phyloP scores from a whole-genome alignment of 1,140 invertebrate genomes.

The Antheraea mylitta region DNA sequence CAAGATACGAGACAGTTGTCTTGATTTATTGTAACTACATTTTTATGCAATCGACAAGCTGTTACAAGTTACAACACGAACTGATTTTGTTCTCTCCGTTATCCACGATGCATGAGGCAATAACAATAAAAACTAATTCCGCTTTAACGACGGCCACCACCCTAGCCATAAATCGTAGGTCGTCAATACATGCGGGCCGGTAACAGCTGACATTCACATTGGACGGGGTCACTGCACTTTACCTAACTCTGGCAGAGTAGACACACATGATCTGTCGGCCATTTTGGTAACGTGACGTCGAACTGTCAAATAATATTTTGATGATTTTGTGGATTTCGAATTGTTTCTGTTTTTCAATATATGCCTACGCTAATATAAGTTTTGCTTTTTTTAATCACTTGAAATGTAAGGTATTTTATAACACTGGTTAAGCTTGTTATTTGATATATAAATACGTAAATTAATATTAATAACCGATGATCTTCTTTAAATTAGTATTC shows the following conservation, averaged over 20 bases:
- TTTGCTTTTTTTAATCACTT: too few species aligned
- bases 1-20: too few species aligned
- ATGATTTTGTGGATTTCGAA: conserved; percentile 16
- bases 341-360: conserved; percentile 7
- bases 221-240: conserved; percentile 61
- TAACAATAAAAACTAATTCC: conserved; percentile 11
- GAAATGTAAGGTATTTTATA: too few species aligned
- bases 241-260: conserved; percentile 35
- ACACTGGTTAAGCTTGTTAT: too few species aligned
- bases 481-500: too few species aligned
- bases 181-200: conserved; percentile 21
- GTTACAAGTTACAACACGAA: neutral
- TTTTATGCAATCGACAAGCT: conserved; percentile 4
- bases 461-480: too few species aligned
- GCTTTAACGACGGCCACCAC: conserved; percentile 12
- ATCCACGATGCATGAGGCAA: neutral
- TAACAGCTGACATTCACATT: conserved; percentile 69
- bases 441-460: too few species aligned
- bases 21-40: too few species aligned
- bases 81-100: neutral
- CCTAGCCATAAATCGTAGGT: conserved; percentile 27
- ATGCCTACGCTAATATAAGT: neutral
- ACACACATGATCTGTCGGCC: conserved; percentile 45
- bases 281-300: conserved; percentile 57
- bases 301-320: conserved; percentile 24